Evolutionary conservation across 23 tunicate species (phyloP).

Genomic region (Styela plicata): DNA sequence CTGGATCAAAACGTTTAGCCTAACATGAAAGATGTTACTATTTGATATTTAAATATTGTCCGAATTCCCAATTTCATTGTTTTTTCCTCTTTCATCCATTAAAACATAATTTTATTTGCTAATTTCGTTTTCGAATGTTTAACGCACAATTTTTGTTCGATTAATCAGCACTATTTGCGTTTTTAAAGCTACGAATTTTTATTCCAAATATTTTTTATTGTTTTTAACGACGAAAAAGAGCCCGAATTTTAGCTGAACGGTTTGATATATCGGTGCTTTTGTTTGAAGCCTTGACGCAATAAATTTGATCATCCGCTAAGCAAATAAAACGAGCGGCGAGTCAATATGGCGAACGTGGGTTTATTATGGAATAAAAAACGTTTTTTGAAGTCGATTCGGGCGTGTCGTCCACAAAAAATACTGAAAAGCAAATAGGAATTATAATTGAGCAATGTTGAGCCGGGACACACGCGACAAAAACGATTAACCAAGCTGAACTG

Average conservation of each 20-base stretch:
- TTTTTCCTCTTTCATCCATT: not conserved
- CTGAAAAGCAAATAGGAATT: not conserved
- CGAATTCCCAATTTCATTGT: not conserved
- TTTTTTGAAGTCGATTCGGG: slow-evolving; percentile 14
- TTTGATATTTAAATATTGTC: too few species aligned
- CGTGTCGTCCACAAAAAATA: slow-evolving; percentile 27
- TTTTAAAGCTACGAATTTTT: not conserved
- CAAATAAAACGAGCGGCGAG: slow-evolving; percentile 22
- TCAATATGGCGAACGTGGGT: slow-evolving; percentile 11
- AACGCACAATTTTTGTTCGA: not conserved
- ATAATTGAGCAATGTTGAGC: not conserved
- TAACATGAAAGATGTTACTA: not conserved
- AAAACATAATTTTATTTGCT: not conserved
- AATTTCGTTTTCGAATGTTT: not conserved
- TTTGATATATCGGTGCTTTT: slow-evolving; percentile 1
- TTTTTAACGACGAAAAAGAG: not conserved
- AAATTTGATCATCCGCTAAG: slow-evolving; percentile 30
- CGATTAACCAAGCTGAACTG: not conserved
- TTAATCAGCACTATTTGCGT: not conserved
- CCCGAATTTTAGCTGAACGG: not conserved
- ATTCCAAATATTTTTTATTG: not conserved
- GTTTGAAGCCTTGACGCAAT: slow-evolving; percentile 10
- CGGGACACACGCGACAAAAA: not conserved
- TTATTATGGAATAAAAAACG: slow-evolving; percentile 21
- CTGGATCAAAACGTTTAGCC: not conserved